These are phyloP conservation scores for Kryphioiulus occultus DNA, from an alignment of 2,888 invertebrate genomes.

Conservation along the genomic window DNA sequence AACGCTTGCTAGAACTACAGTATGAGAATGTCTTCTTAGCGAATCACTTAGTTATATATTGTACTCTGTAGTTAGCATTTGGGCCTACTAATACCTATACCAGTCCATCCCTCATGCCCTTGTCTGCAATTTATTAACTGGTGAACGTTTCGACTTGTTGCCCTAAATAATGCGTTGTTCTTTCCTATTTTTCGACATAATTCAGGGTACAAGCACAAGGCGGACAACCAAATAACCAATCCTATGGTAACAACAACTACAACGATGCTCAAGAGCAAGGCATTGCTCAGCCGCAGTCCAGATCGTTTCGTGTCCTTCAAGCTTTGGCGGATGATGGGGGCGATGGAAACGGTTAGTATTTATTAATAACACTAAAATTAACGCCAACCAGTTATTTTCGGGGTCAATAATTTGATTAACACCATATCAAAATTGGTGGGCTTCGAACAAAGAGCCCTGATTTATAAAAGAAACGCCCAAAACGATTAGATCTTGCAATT, in stretches of 20 bases:
- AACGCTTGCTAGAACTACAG: neutral
- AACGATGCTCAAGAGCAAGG: conserved; percentile 36
- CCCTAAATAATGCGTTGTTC: neutral
- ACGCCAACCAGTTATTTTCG: neutral
- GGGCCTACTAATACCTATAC: neutral
- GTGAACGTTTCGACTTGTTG: neutral
- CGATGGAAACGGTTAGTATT: conserved; percentile 47
- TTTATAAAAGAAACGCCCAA: neutral
- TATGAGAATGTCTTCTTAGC: neutral
- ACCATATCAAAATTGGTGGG: neutral
- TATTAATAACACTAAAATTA: neutral
- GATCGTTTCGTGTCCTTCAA: conserved; percentile 53
- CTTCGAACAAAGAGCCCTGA: neutral
- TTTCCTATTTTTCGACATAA: neutral
- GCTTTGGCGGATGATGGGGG: conserved; percentile 51
- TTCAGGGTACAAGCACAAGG: neutral
- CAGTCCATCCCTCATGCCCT: neutral
- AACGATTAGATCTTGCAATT: neutral
- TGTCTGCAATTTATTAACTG: neutral
- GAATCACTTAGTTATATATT: too few species aligned
- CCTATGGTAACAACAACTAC: neutral
- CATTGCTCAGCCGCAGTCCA: conserved; percentile 47
- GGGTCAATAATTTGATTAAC: neutral
- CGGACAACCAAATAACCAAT: conserved; percentile 32
- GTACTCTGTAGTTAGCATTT: neutral